These are phyloP conservation scores for Dendroctonus ponderosae DNA, from an alignment of 1,140 invertebrate genomes.

Conservation along the genomic window DNA sequence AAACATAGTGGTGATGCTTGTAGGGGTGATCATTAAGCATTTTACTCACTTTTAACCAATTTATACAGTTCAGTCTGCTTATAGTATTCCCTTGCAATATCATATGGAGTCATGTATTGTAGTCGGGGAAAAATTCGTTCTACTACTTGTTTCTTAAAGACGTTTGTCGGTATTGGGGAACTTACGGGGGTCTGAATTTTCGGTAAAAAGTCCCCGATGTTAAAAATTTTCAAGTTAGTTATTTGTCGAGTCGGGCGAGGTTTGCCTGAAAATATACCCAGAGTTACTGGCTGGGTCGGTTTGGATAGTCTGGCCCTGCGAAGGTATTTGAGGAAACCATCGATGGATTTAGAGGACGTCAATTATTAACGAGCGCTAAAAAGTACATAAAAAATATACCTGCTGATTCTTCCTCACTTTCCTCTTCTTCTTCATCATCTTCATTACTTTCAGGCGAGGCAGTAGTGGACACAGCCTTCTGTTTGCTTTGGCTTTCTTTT, in stretches of 20 bases:
- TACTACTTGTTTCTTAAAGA: constrained; percentile 25
- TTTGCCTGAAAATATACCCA: constrained; percentile 7
- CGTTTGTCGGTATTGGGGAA: constrained; percentile 16
- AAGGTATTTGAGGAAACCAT: too few relatives aligned
- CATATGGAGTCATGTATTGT: constrained; percentile 24
- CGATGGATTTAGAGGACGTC: too few relatives aligned
- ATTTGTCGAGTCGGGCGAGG: constrained; percentile 4
- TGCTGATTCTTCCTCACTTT: constrained; percentile 23
- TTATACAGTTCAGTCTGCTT: constrained; percentile 16
- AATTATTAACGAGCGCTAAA: too few relatives aligned
- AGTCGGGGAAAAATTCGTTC: constrained; percentile 26
- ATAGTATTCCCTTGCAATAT: constrained; percentile 22
- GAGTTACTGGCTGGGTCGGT: neutral
- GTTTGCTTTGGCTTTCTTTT: constrained; percentile 33
- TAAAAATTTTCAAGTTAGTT: constrained; percentile 18
- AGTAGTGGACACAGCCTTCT: constrained; percentile 31
- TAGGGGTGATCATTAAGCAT: too few relatives aligned
- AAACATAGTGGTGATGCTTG: too few relatives aligned
- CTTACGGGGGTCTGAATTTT: constrained; percentile 25
- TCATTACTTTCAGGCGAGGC: constrained; percentile 31
- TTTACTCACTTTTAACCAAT: constrained; percentile 28
- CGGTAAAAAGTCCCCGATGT: constrained; percentile 27
- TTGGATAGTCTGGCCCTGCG: neutral
- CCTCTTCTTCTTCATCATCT: constrained; percentile 36
- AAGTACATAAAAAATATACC: too few relatives aligned